phyloP scores from a whole-genome alignment of 2,113 vertebrate species.

The Eretmochelys imbricata region DNA sequence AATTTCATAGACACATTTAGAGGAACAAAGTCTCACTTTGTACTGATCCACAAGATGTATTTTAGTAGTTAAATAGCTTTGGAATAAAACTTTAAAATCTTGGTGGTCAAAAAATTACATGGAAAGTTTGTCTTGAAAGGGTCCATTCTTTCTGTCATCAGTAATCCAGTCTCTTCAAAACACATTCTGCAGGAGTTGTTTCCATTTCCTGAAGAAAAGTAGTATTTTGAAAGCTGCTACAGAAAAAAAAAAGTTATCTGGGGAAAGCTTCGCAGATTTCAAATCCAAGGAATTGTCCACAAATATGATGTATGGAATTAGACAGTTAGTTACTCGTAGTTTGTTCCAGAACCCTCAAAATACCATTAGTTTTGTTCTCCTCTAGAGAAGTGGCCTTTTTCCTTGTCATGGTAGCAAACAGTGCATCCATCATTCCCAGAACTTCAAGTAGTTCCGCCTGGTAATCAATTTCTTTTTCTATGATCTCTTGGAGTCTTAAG shows the following conservation, averaged over 20 bases:
- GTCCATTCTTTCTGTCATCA: not conserved
- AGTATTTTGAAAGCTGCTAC: not conserved
- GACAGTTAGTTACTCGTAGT: not conserved
- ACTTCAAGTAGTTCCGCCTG: constrained; percentile 93
- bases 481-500: constrained; percentile 86
- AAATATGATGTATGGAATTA: not conserved
- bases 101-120: not conserved
- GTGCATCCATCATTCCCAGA: constrained; percentile 95
- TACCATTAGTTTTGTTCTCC: constrained; percentile 51
- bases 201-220: not conserved
- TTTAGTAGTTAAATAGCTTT: constrained; percentile 1
- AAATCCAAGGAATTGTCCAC: not conserved
- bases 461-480: constrained; percentile 92
- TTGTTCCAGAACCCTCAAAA: constrained; percentile 48
- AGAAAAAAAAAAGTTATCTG: not conserved
- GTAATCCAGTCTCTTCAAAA: constrained; percentile 21
- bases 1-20: not conserved
- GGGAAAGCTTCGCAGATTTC: not conserved
- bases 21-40: not conserved
- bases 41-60: not conserved
- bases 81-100: constrained; percentile 23
- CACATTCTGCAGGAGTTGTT: not conserved
- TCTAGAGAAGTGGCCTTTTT: constrained; percentile 73
- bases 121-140: not conserved
- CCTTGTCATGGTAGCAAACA: constrained; percentile 90